A percentile compares a stretch with the other conserved stretches of the same genome.
phyloP scores from a whole-genome alignment of 2,888 invertebrate species.

The Melanostoma scalare region DNA sequence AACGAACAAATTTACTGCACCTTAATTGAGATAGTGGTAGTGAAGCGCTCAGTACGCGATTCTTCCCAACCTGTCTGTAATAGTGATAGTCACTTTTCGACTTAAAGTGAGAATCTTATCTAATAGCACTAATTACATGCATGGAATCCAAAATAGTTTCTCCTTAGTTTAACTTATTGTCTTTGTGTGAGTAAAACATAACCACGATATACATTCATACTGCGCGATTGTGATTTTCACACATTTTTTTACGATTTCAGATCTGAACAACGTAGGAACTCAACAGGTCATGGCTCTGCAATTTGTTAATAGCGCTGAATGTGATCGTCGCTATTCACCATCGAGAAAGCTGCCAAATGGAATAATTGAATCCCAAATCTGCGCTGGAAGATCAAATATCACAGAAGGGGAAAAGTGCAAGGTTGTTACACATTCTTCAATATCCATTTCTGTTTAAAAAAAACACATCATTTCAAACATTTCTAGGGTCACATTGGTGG shows the following conservation, averaged over 20 bases:
- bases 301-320: slow-evolving; percentile 15
- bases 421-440: background rate
- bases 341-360: slow-evolving; percentile 56
- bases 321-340: slow-evolving; percentile 42
- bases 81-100: too few relatives aligned
- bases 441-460: background rate
- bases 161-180: too few relatives aligned
- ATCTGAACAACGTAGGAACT: slow-evolving; percentile 33
- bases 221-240: too few relatives aligned
- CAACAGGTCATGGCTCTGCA: slow-evolving; percentile 49
- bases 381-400: slow-evolving; percentile 57
- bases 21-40: too few relatives aligned
- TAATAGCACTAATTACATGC: too few relatives aligned
- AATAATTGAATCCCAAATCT: slow-evolving; percentile 49
- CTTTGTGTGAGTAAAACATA: too few relatives aligned
- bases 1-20: too few relatives aligned
- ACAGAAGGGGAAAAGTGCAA: slow-evolving; percentile 57
- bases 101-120: too few relatives aligned
- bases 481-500: slow-evolving; percentile 54
- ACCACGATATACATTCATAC: too few relatives aligned
- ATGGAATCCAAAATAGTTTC: too few relatives aligned
- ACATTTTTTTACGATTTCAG: background rate
- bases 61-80: too few relatives aligned
- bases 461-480: background rate
- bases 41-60: too few relatives aligned